phyloP scores from a whole-genome alignment of 2,113 vertebrate genomes.

The Melanotaenia duboulayi region DNA sequence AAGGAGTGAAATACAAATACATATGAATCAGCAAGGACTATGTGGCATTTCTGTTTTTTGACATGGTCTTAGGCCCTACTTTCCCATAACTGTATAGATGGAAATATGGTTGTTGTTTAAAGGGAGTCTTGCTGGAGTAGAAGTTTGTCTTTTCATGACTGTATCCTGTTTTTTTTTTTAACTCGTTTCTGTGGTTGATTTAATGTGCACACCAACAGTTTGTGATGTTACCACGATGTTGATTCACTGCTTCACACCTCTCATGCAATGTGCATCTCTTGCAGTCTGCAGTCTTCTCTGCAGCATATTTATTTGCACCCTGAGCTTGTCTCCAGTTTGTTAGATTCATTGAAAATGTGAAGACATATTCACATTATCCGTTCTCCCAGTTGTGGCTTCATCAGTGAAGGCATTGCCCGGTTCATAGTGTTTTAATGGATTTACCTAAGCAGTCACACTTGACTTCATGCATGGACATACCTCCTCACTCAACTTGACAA shows the following conservation, averaged over 20 bases:
- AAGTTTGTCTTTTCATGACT: neutral
- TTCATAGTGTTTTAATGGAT: conserved; percentile 63
- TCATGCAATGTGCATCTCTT: neutral
- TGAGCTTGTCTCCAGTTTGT: neutral
- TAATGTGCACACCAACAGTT: no score
- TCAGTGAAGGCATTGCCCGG: neutral
- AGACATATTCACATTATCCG: conserved; percentile 22
- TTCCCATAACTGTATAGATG: neutral
- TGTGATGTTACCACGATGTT: neutral
- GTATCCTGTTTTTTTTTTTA: neutral
- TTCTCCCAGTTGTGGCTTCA: conserved; percentile 7
- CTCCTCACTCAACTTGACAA: conserved; percentile 82
- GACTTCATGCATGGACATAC: conserved; percentile 65
- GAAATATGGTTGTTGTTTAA: neutral
- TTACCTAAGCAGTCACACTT: conserved; percentile 76
- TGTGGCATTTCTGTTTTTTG: neutral
- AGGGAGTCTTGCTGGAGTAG: neutral
- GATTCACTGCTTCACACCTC: neutral
- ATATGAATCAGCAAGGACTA: neutral
- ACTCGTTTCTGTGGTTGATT: no score
- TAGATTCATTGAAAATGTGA: neutral
- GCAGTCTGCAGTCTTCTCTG: neutral
- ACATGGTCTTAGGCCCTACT: neutral
- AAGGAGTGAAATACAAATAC: no score
- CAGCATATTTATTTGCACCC: conserved; percentile 3